These are phyloP conservation scores for Ptychoptera contaminata DNA, from an alignment of 2,888 invertebrate species.

Conservation along the genomic window DNA sequence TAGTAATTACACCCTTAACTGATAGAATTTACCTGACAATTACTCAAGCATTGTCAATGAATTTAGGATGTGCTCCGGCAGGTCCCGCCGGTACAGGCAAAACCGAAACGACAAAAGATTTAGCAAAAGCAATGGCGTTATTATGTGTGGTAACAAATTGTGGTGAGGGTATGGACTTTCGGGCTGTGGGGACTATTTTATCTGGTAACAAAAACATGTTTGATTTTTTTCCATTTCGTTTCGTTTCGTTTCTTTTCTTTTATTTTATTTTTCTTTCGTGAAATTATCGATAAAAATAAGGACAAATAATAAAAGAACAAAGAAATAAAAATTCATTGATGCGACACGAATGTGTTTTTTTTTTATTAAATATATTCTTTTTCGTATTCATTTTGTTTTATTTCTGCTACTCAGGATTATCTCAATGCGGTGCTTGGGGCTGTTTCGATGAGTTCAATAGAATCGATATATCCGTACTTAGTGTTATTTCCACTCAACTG, in stretches of 20 bases:
- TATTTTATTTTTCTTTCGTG: slow-evolving; percentile 33
- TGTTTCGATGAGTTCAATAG: slow-evolving; percentile 93
- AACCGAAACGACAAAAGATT: slow-evolving; percentile 82
- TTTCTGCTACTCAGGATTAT: slow-evolving; percentile 15
- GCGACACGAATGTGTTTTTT: too few relatives aligned
- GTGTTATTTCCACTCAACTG: slow-evolving; percentile 82
- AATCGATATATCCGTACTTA: slow-evolving; percentile 81
- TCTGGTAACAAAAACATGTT: slow-evolving; percentile 23
- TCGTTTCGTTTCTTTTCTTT: too few relatives aligned
- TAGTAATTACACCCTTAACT: slow-evolving; percentile 84
- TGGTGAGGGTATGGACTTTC: slow-evolving; percentile 85
- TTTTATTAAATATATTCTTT: too few relatives aligned
- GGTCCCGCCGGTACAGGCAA: slow-evolving; percentile 47
- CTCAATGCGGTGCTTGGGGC: slow-evolving; percentile 71
- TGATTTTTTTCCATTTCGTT: too few relatives aligned
- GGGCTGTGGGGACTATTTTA: slow-evolving; percentile 62
- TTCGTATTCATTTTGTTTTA: too few relatives aligned
- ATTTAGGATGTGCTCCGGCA: slow-evolving; percentile 81
- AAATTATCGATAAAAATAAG: too few relatives aligned
- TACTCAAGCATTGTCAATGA: slow-evolving; percentile 83
- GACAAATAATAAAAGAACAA: too few relatives aligned
- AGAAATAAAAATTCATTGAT: too few relatives aligned
- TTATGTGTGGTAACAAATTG: slow-evolving; percentile 81
- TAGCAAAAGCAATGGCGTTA: slow-evolving; percentile 76
- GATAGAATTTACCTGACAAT: slow-evolving; percentile 86